Base-by-base conservation (phyloP, 2,888 invertebrate species). In the Tipula lateralis region DNA sequence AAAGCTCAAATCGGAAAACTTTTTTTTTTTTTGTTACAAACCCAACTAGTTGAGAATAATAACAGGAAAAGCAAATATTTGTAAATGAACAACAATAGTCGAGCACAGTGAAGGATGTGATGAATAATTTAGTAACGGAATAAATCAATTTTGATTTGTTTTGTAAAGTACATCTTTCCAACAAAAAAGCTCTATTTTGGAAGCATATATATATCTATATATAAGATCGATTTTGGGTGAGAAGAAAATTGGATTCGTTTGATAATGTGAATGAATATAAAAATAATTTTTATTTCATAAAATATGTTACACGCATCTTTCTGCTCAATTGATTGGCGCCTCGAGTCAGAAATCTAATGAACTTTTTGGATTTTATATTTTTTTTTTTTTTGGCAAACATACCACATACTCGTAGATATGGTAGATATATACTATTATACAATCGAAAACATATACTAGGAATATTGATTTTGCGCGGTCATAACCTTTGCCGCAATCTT, bases 61-160 rank as follows among this genome's bases (percentile, higher is more conserved):
- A 66, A 24, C 66, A 66, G 66, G 66, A 66, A 66, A 66, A 66
- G 66, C 66, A 66, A 66, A 66, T 66, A 66, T 66, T 66, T 66
- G 24, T 66, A 66, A 66, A 66, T 24, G 66, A 66, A n/a, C 66
- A 66, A 44, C 66, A 66, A 44, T n/a, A 44, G 16, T 44, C n/a
- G 44, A 44, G 9, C 36, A 44, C n/a, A 44, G n/a, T 44, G 44
- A 44, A 66, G 66, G 66, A 66, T 66, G 9, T 44, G 2, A 66
- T 24, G 66, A 66, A 66, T 66, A 66, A 66, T 66, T 66, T 66
- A 66, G 66, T 1, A 66, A 19, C 24, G 24, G 66, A 66, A 66
- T 66, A 66, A 66, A 66, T 66, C 66, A 66, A 66, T 66, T 66
- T 66, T 66, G 66, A 66, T 66, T 66, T 66, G 19, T 66, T 66